These are phyloP conservation scores for Orthonyx spaldingii DNA, from an alignment of 2,113 vertebrate species.

Conservation along the genomic window DNA sequence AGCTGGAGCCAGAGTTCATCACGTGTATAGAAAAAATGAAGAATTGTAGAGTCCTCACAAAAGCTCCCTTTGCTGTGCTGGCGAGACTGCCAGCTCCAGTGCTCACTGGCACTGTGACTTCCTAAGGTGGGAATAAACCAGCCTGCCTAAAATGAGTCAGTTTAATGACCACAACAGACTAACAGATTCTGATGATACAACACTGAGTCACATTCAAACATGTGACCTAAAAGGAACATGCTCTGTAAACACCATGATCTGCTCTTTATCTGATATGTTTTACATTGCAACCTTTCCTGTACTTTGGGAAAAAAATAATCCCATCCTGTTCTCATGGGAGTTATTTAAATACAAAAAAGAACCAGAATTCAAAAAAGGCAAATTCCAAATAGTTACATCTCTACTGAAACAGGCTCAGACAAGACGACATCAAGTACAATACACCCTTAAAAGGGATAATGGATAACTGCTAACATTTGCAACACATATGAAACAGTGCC, in stretches of 20 bases:
- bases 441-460: neutral
- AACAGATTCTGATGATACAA: neutral
- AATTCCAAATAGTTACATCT: neutral
- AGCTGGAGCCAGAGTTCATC: neutral
- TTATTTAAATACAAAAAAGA: neutral
- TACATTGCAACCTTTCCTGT: neutral
- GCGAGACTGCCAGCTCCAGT: neutral
- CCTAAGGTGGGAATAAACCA: neutral
- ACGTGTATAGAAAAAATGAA: neutral
- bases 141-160: constrained; percentile 13
- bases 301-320: neutral
- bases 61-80: neutral
- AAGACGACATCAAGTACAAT: neutral
- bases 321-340: neutral
- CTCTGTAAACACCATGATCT: neutral
- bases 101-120: neutral
- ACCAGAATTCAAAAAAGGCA: neutral
- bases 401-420: neutral
- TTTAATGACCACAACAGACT: neutral
- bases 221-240: neutral
- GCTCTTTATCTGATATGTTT: neutral
- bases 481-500: neutral
- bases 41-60: neutral
- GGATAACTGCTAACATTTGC: neutral
- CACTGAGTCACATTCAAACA: constrained; percentile 17